Base-by-base conservation (phyloP, 2,797 vertebrate genomes). In the Paramormyrops hopkinsi region DNA sequence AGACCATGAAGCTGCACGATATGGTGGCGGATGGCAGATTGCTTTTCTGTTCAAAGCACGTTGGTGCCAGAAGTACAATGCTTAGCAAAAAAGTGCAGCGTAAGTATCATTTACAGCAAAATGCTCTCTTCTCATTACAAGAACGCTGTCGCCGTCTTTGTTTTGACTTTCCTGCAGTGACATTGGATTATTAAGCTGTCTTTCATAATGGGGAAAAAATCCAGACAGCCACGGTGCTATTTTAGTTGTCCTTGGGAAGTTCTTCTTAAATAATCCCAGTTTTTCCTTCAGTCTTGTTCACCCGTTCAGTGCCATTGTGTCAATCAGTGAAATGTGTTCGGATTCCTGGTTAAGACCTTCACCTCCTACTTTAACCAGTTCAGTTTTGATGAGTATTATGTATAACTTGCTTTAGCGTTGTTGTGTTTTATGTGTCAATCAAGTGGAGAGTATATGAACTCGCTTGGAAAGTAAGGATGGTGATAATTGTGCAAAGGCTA, bases 241-340 rank as follows among this genome's bases (percentile, higher is more conserved):
- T 93, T 89, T 62, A 50, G 89, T 91, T 91, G 94, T 92, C 93
- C 94, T 94, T 94, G 92, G 93, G 25, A 92, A 93, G 91, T 89
- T 92, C 51, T 90, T 29, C 53, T 83, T 82, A 25, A 25, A 33
- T 69, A 90, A 41, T 79, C 59, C 50, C 88, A 8, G 37, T 69
- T 73, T n/a, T 89, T 25, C 79, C n/a, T 41, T 73, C 14, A 33
- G 25, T 62, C 14, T 69, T 90, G 54, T 56, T 89, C 83, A 37
- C 8, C 25, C 73, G 25, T 69, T 14, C 41, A 62, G 29, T 56
- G 44, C 19, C 84, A 25, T 9, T 22, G 37, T 33, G 14, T 88
- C 4, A 37, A 9, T 76, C 62, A 51, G 86, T 44, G 65, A 54
- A 50, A 88, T 2, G 1, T 73, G 3, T 73, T 37, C 4, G 33